A percentile compares a stretch with the other conserved stretches of the same genome.
Conservation (phyloP, 2,113 vertebrate species). For the Numenius arquata region DNA sequence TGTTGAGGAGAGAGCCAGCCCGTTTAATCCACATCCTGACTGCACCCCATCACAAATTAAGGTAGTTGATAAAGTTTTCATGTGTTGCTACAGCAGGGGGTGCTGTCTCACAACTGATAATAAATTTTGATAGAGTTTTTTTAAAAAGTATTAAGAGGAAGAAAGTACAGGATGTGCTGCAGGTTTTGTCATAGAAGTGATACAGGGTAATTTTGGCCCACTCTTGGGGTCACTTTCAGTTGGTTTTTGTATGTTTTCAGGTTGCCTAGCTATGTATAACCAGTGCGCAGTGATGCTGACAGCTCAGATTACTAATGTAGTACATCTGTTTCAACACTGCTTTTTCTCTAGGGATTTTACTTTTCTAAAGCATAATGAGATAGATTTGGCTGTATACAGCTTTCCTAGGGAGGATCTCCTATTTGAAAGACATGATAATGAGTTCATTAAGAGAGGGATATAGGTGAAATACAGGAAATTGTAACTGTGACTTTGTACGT, state of each 20-base stretch:
- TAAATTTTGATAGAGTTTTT: accelerated
- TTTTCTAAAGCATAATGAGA: background rate
- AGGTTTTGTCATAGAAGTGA: background rate
- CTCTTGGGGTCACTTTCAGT: background rate
- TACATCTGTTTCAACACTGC: conserved; percentile 17
- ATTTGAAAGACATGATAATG: background rate
- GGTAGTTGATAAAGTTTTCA: background rate
- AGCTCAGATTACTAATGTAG: background rate
- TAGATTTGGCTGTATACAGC: background rate
- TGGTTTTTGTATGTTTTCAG: background rate
- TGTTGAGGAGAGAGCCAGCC: background rate
- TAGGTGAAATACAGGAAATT: background rate
- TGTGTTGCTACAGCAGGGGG: conserved; percentile 13
- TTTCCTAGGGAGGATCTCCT: conserved; percentile 12
- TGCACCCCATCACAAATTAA: background rate
- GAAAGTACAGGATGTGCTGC: background rate
- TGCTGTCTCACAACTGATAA: conserved; percentile 10
- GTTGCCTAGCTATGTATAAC: conserved; percentile 11
- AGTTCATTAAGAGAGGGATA: background rate
- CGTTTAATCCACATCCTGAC: background rate
- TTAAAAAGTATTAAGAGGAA: background rate
- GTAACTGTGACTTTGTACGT: background rate
- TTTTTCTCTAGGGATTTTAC: background rate
- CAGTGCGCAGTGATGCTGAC: background rate
- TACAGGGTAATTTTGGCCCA: background rate